These are phyloP conservation scores for Hippoglossus hippoglossus DNA, from an alignment of 2,797 vertebrate genomes.

Conservation along the genomic window DNA sequence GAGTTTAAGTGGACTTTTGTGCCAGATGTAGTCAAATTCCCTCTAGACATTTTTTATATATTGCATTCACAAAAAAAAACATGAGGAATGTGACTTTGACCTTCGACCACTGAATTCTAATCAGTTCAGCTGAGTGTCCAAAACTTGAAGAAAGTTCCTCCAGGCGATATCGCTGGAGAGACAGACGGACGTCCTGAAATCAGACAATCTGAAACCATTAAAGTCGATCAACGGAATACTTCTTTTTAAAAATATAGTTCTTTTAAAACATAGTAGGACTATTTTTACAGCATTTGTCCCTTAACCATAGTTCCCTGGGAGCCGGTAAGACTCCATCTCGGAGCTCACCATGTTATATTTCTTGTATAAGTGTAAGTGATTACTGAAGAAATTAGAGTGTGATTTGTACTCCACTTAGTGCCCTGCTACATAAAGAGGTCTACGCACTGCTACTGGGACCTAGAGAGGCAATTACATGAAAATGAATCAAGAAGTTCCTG, in stretches of 20 bases:
- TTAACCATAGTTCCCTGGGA: neutral
- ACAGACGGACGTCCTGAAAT: too few species aligned
- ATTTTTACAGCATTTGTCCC: neutral
- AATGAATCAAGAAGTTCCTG: constrained; percentile 45
- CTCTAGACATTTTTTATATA: neutral
- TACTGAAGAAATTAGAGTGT: constrained; percentile 53
- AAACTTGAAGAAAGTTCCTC: neutral
- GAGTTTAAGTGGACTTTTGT: neutral
- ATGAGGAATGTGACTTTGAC: neutral
- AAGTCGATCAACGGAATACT: too few species aligned
- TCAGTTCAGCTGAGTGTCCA: neutral
- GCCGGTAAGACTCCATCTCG: constrained; percentile 26
- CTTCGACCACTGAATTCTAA: neutral
- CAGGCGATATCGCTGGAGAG: neutral
- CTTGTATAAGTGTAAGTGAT: constrained; percentile 35
- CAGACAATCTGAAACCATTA: too few species aligned
- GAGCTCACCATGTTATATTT: constrained; percentile 21
- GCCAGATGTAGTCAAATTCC: neutral
- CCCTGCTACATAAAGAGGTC: constrained; percentile 48
- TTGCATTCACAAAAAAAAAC: neutral
- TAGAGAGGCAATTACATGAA: constrained; percentile 49
- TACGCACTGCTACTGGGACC: constrained; percentile 29
- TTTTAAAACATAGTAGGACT: too few species aligned
- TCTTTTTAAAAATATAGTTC: too few species aligned
- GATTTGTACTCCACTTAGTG: constrained; percentile 65